Evolutionary conservation across 2,888 invertebrate genomes (phyloP).

Genomic region (Meteorus colon): DNA sequence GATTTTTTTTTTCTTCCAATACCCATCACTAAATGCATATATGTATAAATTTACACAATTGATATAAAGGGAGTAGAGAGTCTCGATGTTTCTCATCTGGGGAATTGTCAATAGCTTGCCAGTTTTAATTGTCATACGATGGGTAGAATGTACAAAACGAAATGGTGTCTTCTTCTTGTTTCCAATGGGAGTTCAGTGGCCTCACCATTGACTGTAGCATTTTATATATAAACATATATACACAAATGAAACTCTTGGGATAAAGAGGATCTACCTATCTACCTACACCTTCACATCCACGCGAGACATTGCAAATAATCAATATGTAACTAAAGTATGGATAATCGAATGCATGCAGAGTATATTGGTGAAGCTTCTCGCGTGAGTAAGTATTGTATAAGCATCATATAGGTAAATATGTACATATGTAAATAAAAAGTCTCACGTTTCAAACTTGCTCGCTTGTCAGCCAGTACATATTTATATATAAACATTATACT

Average conservation of each 20-base stretch:
- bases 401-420: conserved; percentile 35
- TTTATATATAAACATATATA: background rate
- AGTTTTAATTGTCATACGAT: conserved; percentile 28
- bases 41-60: background rate
- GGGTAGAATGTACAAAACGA: background rate
- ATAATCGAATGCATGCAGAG: conserved; percentile 61
- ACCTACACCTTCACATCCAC: background rate
- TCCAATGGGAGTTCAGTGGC: conserved; percentile 24
- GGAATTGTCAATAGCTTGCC: conserved; percentile 16
- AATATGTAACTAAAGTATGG: conserved; percentile 55
- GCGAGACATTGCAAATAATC: conserved; percentile 53
- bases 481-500: background rate
- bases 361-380: conserved; percentile 58
- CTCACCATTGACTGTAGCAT: conserved; percentile 12
- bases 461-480: background rate
- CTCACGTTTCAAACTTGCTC: conserved; percentile 24
- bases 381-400: conserved; percentile 57
- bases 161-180: too few relatives aligned
- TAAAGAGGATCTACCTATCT: conserved; percentile 24
- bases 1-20: background rate
- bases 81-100: conserved; percentile 11
- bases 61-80: background rate
- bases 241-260: background rate
- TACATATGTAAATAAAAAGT: conserved; percentile 9
- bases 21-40: background rate